Evolutionary conservation across 2,797 vertebrate species (phyloP).

Genomic region (Poecilia gillii): DNA sequence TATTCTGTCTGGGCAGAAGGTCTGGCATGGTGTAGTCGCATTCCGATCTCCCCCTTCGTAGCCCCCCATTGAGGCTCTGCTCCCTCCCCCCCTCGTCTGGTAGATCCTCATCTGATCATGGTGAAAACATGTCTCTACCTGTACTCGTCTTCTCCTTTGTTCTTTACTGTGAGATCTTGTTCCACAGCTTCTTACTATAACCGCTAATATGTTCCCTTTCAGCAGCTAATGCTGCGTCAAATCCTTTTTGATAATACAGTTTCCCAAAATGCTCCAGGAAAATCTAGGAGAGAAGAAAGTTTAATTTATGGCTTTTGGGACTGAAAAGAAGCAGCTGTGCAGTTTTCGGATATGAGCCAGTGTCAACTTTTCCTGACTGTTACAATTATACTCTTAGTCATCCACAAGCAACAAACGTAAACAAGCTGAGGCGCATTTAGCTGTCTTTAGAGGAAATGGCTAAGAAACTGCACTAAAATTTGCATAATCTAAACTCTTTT

Average conservation of each 20-base stretch:
- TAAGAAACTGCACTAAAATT: constrained; percentile 9
- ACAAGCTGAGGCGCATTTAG: constrained; percentile 16
- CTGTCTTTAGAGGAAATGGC: constrained; percentile 19
- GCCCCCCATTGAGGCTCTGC: constrained; percentile 67
- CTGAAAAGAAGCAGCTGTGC: constrained; percentile 31
- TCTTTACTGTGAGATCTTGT: constrained; percentile 8
- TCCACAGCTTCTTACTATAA: background rate
- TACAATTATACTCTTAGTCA: constrained; percentile 44
- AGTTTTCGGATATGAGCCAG: constrained; percentile 38
- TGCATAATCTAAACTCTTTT: constrained; percentile 5
- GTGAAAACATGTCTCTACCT: constrained; percentile 75
- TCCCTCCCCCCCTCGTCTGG: constrained; percentile 61
- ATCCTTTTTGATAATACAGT: background rate
- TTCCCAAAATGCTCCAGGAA: background rate
- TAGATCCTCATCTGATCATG: constrained; percentile 47
- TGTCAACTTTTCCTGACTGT: constrained; percentile 46
- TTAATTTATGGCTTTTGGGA: constrained; percentile 3
- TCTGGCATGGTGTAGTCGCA: constrained; percentile 86
- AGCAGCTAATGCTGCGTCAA: background rate
- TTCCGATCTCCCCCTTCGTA: constrained; percentile 76
- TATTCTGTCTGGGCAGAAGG: constrained; percentile 80
- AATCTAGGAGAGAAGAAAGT: background rate
- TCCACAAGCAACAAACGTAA: constrained; percentile 42
- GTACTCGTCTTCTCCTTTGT: constrained; percentile 56
- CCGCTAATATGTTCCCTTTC: background rate